Evolutionary conservation across 2,888 invertebrate species (phyloP), one percentile per base, ranked within the genome.

Genomic region (Phyllotreta cruciferae): DNA sequence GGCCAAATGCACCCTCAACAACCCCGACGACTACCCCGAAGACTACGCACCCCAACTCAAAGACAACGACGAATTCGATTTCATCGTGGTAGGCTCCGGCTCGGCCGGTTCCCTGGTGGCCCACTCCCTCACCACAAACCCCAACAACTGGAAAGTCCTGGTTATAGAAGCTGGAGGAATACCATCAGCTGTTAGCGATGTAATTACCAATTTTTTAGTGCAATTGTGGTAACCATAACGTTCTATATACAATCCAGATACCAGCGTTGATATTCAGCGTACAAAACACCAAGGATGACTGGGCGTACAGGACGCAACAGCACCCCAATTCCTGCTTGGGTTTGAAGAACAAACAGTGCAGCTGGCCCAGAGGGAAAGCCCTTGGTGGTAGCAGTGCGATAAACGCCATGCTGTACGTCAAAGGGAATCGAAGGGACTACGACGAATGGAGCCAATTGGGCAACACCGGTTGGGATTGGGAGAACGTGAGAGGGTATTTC

Each of bases 361-460:
- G 74, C 49, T 87, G 85, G 85, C 82, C 85, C 0, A 80, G 86
- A 13, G 88, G 88, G 0, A 88, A 89, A 74, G 84, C 84, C 8
- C 78, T 88, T 14, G 91, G 91, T 0, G 91, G 91, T 0, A 82
- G 84, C 1, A 87, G 88, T n/a, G 81, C 82, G 0, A 82, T 88
- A 1, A 90, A 90, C 76, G 86, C 82, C 9, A 87, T 90, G 88
- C 61, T 89, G 0, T 87, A 90, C 74, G 75, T 88, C 0, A 81
- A 86, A 3, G 90, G 90, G 0, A 87, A 87, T 77, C 83, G 85
- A 4, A 73, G 74, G 3, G 90, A 91, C 74, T 91, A 85, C 72
- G 86, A 91, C 71, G 74, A 79, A 0, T 91, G 91, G 91, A 82
- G 83, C 7, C 72, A 74, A 0, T 47, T 65, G 39, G 90, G 90